Percentiles rank a stretch among this genome's conserved stretches.
phyloP scores from a whole-genome alignment of 2,113 vertebrate species.

The Oxyura jamaicensis region DNA sequence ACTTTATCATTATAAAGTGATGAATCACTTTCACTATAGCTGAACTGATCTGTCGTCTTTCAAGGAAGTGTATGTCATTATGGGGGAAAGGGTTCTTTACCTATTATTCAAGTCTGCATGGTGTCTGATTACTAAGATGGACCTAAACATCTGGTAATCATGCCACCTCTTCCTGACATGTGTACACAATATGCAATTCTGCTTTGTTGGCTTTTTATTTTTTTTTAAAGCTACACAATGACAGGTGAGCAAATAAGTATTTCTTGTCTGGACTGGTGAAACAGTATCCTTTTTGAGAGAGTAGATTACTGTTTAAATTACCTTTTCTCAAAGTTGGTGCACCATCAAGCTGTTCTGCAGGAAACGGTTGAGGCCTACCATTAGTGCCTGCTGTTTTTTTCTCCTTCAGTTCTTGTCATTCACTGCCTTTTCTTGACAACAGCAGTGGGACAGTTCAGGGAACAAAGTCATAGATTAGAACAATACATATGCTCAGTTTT shows the following conservation, averaged over 20 bases:
- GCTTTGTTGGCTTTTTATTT: background rate
- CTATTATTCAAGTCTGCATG: background rate
- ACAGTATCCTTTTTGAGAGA: background rate
- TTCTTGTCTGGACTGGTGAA: constrained; percentile 7
- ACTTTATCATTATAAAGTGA: constrained; percentile 16
- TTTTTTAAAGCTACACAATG: background rate
- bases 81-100: background rate
- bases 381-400: background rate
- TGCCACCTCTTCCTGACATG: constrained; percentile 3
- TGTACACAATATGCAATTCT: background rate
- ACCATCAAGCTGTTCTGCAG: background rate
- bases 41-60: constrained; percentile 51
- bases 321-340: background rate
- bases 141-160: constrained; percentile 56
- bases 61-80: constrained; percentile 34
- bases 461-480: background rate
- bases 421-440: background rate
- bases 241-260: constrained; percentile 20
- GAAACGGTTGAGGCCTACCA: background rate
- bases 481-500: background rate
- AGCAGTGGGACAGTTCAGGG: background rate
- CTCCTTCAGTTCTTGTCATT: background rate
- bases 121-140: constrained; percentile 52
- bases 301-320: background rate
- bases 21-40: constrained; percentile 59